Conservation (phyloP, 2,113 vertebrate genomes). For the Amazona vittata region DNA sequence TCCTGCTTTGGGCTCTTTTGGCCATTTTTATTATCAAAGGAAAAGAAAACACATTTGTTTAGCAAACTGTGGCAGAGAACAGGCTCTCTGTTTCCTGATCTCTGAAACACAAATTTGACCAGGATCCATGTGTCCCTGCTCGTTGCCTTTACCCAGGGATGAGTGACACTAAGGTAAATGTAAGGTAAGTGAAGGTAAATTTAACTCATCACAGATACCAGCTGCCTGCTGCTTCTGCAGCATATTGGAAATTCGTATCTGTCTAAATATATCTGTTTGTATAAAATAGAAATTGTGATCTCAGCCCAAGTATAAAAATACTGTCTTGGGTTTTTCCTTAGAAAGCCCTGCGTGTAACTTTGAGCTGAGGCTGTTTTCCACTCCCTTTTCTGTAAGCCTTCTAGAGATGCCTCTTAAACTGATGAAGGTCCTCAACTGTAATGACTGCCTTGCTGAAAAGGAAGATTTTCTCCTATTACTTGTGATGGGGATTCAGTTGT, state of each 20-base stretch:
- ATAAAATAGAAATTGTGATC: not conserved
- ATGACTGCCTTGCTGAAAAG: not conserved
- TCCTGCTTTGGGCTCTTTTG: not conserved
- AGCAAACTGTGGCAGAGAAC: not conserved
- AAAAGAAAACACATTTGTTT: not conserved
- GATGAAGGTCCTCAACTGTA: not conserved
- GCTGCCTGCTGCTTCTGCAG: not conserved
- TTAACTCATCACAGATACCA: not conserved
- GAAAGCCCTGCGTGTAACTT: not conserved
- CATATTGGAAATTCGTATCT: not conserved
- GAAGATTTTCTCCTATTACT: not conserved
- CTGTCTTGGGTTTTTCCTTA: not conserved
- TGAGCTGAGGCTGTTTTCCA: not conserved
- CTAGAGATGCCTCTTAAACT: not conserved
- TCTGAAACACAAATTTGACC: not conserved
- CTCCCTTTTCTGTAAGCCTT: not conserved
- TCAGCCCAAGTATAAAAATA: not conserved
- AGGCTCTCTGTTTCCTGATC: not conserved
- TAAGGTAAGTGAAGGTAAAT: not conserved
- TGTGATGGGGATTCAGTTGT: rapidly evolving
- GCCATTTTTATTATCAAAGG: not conserved
- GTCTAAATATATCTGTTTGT: not conserved
- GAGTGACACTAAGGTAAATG: not conserved
- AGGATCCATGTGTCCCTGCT: not conserved
- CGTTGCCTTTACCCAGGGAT: not conserved